Conservation (phyloP, 2,113 vertebrate genomes). For the Proterorhinus semilunaris region DNA sequence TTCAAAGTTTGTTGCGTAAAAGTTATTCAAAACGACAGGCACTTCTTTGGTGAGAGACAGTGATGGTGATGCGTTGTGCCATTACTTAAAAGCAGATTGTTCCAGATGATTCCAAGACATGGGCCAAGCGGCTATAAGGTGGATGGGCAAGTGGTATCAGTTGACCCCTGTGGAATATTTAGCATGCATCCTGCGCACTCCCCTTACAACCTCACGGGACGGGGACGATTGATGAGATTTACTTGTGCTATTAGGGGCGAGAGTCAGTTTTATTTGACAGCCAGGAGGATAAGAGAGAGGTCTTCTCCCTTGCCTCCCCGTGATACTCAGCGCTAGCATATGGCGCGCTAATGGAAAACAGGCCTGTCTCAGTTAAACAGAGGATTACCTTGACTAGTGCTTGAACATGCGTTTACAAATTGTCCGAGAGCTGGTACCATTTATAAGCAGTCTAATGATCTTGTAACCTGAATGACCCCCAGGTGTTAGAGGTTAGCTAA, state of each 20-base stretch:
- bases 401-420: constrained; percentile 51
- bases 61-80: constrained; percentile 29
- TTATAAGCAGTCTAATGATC: constrained; percentile 22
- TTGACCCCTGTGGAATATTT: constrained; percentile 51
- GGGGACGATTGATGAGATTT: constrained; percentile 56
- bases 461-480: constrained; percentile 22
- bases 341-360: constrained; percentile 63
- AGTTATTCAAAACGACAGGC: constrained; percentile 29
- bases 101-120: constrained; percentile 40
- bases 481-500: not conserved
- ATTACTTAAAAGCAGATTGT: constrained; percentile 35
- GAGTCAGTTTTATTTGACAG: constrained; percentile 61
- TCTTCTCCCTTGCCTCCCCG: constrained; percentile 2
- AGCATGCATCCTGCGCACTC: constrained; percentile 49
- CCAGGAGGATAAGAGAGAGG: constrained; percentile 11
- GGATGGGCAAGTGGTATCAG: constrained; percentile 38
- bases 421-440: constrained; percentile 46
- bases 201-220: constrained; percentile 52
- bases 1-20: constrained; percentile 12
- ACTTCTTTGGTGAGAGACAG: constrained; percentile 19
- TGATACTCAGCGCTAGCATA: constrained; percentile 38
- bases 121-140: constrained; percentile 19
- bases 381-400: constrained; percentile 41
- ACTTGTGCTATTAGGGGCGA: constrained; percentile 55
- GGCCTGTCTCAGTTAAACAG: constrained; percentile 34